Percentiles rank a stretch among this genome's conserved stretches.
Evolutionary conservation across 2,888 invertebrate species (phyloP).

Genomic region (Psylliodes chrysocephalus): DNA sequence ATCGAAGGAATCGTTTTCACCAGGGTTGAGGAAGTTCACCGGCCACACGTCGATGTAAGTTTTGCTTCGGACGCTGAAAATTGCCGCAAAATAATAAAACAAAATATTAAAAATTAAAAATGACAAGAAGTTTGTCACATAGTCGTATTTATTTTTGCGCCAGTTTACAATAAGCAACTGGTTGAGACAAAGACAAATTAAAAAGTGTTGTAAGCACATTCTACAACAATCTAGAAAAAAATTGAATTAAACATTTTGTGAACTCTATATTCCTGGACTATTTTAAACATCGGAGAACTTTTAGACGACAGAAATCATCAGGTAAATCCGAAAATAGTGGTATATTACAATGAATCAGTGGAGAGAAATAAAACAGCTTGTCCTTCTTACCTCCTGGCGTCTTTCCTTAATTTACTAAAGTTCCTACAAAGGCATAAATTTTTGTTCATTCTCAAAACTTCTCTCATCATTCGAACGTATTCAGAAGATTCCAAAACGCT

Average conservation of each 20-base stretch:
- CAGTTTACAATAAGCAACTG: too few relatives aligned
- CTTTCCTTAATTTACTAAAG: conserved; percentile 85
- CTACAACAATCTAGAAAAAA: too few relatives aligned
- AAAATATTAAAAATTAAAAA: neutral
- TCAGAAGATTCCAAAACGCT: conserved; percentile 64
- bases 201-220: too few relatives aligned
- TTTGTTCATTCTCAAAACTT: conserved; percentile 92
- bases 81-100: neutral
- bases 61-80: conserved; percentile 69
- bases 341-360: too few relatives aligned
- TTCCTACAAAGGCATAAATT: conserved; percentile 94
- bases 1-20: conserved; percentile 83
- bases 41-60: conserved; percentile 98
- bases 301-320: too few relatives aligned
- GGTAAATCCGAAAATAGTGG: too few relatives aligned
- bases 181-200: too few relatives aligned
- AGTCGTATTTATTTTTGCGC: too few relatives aligned
- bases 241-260: too few relatives aligned
- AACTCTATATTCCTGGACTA: too few relatives aligned
- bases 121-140: neutral
- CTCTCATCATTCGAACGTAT: conserved; percentile 86
- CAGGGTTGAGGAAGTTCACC: conserved; percentile 87
- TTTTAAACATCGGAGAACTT: too few relatives aligned
- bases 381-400: conserved; percentile 73
- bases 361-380: too few relatives aligned